Evolutionary conservation across 2,797 vertebrate species (phyloP).

Genomic region (Cynodonichthys magdalenae): DNA sequence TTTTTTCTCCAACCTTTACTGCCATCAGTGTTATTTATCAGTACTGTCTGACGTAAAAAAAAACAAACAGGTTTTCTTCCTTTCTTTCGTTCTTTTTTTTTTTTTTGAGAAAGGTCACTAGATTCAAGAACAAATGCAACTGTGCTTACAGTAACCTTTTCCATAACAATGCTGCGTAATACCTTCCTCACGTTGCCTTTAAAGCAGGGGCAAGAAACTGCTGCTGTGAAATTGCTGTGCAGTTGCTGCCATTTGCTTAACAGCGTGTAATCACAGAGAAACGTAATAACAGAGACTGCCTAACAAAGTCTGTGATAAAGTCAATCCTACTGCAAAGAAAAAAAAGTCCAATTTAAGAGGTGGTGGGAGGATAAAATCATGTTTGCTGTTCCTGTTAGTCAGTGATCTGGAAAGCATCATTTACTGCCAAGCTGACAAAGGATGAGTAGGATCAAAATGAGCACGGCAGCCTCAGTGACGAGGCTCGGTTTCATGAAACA

Average conservation of each 20-base stretch:
- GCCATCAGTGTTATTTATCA: conserved; percentile 15
- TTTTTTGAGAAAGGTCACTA: conserved; percentile 33
- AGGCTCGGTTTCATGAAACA: conserved; percentile 33
- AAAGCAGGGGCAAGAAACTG: background rate
- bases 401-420: conserved; percentile 36
- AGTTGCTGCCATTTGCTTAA: conserved; percentile 24
- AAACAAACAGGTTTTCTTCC: conserved; percentile 7
- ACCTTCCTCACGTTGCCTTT: conserved; percentile 22
- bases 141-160: conserved; percentile 48
- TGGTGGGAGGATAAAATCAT: conserved; percentile 38
- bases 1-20: conserved; percentile 46
- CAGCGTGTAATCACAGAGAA: conserved; percentile 31
- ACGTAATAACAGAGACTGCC: conserved; percentile 32
- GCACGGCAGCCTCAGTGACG: conserved; percentile 27
- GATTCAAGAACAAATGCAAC: conserved; percentile 10
- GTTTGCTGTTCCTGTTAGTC: conserved; percentile 27
- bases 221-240: conserved; percentile 3
- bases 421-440: conserved; percentile 52
- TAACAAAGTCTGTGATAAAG: conserved; percentile 9
- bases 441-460: conserved; percentile 45
- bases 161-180: conserved; percentile 47
- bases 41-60: conserved; percentile 30
- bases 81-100: background rate
- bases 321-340: conserved; percentile 15
- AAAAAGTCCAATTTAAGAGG: conserved; percentile 27